phyloP scores from a whole-genome alignment of 2,888 invertebrate genomes.

The Pterobdella sp. region DNA sequence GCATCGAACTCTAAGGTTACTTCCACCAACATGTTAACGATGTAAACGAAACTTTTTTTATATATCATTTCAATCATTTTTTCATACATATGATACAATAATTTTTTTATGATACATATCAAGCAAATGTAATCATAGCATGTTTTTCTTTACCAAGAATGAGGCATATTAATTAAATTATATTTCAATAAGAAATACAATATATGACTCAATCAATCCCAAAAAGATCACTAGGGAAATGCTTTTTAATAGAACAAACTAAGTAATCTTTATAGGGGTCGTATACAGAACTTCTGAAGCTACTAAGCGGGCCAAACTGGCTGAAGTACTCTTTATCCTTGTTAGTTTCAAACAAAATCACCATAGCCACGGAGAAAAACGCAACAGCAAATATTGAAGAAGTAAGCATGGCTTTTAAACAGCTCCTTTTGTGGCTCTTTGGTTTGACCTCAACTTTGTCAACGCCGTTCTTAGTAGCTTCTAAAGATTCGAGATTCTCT shows the following conservation, averaged over 20 bases:
- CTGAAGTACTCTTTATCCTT: constrained; percentile 1
- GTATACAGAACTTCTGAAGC: not conserved
- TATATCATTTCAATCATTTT: too few relatives aligned
- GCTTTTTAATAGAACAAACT: not conserved
- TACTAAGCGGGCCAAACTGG: not conserved
- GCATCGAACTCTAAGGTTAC: too few relatives aligned
- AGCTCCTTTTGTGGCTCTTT: not conserved
- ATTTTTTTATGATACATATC: too few relatives aligned
- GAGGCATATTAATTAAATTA: too few relatives aligned
- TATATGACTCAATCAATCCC: not conserved
- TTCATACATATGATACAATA: too few relatives aligned
- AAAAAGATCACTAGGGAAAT: not conserved
- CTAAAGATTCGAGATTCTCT: not conserved
- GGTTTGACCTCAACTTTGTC: not conserved
- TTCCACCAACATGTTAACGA: too few relatives aligned
- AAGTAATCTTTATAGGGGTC: not conserved
- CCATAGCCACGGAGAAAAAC: not conserved
- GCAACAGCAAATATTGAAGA: not conserved
- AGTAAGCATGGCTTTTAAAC: not conserved
- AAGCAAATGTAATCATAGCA: too few relatives aligned
- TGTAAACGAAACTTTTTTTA: too few relatives aligned
- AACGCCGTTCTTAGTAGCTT: not conserved
- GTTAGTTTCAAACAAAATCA: constrained; percentile 10
- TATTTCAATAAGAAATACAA: too few relatives aligned
- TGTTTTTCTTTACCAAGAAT: too few relatives aligned